Percentiles rank a stretch among this genome's conserved stretches.
Conservation (phyloP, 2,888 invertebrate genomes). For the Ditula angustiorana region DNA sequence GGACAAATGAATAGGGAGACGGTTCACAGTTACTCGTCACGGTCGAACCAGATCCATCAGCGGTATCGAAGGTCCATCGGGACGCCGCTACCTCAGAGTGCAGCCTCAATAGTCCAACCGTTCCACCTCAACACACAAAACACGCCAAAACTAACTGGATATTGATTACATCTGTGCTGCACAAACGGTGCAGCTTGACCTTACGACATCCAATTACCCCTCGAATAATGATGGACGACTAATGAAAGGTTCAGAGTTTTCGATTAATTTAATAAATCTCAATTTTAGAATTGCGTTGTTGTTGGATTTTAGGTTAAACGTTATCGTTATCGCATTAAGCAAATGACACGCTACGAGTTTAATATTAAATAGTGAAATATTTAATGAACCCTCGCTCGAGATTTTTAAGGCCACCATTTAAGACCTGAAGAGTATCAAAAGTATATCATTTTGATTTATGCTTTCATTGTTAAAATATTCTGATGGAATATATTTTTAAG, state of each 20-base stretch:
- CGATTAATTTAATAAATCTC: slow-evolving; percentile 60
- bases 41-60: slow-evolving; percentile 68
- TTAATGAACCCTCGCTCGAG: too few relatives aligned
- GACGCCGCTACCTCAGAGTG: slow-evolving; percentile 2
- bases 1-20: slow-evolving; percentile 71
- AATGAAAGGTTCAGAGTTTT: slow-evolving; percentile 47
- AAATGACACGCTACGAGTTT: slow-evolving; percentile 1
- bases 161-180: slow-evolving; percentile 33
- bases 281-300: slow-evolving; percentile 50
- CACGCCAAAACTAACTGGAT: slow-evolving; percentile 36
- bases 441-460: too few relatives aligned
- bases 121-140: slow-evolving; percentile 28
- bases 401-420: too few relatives aligned
- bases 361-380: slow-evolving; percentile 14
- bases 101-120: slow-evolving; percentile 29
- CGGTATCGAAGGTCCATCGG: slow-evolving; percentile 57
- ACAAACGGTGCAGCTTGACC: slow-evolving; percentile 48
- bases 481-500: too few relatives aligned
- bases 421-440: too few relatives aligned
- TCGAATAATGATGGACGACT: slow-evolving; percentile 53
- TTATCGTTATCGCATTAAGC: slow-evolving; percentile 48
- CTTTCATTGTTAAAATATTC: too few relatives aligned
- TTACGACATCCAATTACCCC: slow-evolving; percentile 53
- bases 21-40: slow-evolving; percentile 74
- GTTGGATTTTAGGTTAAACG: slow-evolving; percentile 61